Evolutionary conservation across 2,888 invertebrate species (phyloP).

Genomic region (Caenorhabditis macrosperma): DNA sequence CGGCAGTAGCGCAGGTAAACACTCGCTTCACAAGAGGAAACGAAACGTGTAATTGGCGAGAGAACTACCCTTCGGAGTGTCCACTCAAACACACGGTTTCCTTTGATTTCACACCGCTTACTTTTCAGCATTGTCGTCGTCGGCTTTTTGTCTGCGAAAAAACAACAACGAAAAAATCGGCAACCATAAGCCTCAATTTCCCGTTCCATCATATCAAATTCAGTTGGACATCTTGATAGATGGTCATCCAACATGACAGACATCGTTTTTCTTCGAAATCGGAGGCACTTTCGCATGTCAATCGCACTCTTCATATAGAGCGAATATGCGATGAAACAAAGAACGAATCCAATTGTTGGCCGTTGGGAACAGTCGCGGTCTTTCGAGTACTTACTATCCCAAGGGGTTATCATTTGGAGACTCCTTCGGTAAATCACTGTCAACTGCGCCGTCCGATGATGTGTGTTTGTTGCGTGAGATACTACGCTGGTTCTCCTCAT

Average conservation of each 20-base stretch:
- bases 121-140: too few species aligned
- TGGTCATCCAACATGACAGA: background rate
- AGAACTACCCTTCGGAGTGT: background rate
- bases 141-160: too few species aligned
- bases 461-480: background rate
- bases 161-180: background rate
- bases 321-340: background rate
- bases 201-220: background rate
- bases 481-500: background rate
- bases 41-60: constrained; percentile 21
- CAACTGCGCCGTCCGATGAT: background rate
- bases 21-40: constrained; percentile 7
- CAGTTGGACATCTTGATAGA: background rate
- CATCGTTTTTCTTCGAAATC: background rate
- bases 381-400: background rate
- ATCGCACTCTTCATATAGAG: background rate
- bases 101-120: background rate
- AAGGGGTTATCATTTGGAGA: background rate
- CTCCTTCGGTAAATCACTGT: background rate
- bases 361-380: constrained; percentile 2
- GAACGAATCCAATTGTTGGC: constrained; percentile 26
- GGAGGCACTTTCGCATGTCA: background rate
- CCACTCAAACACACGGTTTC: too few species aligned
- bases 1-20: constrained; percentile 6
- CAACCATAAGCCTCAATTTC: too few species aligned